Base-by-base conservation (phyloP, 2,888 invertebrate species). In the Drosophila neoperkinsi region DNA sequence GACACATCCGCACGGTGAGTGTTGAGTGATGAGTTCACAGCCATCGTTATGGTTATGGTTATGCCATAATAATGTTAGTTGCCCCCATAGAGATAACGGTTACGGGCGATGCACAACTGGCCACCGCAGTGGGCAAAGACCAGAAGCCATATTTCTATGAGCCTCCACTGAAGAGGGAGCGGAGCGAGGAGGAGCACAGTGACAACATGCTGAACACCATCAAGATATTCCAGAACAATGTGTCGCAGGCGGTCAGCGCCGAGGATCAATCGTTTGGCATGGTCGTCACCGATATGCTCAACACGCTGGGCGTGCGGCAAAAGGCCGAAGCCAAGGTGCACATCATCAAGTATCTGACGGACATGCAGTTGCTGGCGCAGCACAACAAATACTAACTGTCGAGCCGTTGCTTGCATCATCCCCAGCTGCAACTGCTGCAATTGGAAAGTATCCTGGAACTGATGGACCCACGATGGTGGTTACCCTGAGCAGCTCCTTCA, bases 281-380 rank as follows among this genome's bases (percentile, higher is more conserved):
- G 83, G 92, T 92, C 10, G 92, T 92, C 72, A 92, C 92, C 56
- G 92, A 92, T 74, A 92, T 92, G 92, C 84, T 92, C 38, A 92
- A 92, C 71, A 92, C 92, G 57, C 82, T 92, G 77, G 92, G 92
- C 58, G 92, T 92, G 58, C 84, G 92, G 68, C 92, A 92, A 67
- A 92, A 92, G 72, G 92, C 92, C 38, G 92, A 92, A 77, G 92
- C 92, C n/a, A 92, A 92, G 79, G 92, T 92, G 67, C 92, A 92
- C 71, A 92, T 92, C 49, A 92, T 92, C 16, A 92, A 92, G 79
- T 92, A 92, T 88, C 84, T 92, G 67, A 92, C 92, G 66, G 92
- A 92, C 71, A 92, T 92, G 92, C 92, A 92, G 82, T 77, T 92
- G 81, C 83, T 92, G 79, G 92, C 92, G 55, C 92, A 92, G 84